Percentiles rank a stretch among this genome's conserved stretches.
Conservation (phyloP, 1,140 invertebrate species). For the Hylaeus volcanicus region DNA sequence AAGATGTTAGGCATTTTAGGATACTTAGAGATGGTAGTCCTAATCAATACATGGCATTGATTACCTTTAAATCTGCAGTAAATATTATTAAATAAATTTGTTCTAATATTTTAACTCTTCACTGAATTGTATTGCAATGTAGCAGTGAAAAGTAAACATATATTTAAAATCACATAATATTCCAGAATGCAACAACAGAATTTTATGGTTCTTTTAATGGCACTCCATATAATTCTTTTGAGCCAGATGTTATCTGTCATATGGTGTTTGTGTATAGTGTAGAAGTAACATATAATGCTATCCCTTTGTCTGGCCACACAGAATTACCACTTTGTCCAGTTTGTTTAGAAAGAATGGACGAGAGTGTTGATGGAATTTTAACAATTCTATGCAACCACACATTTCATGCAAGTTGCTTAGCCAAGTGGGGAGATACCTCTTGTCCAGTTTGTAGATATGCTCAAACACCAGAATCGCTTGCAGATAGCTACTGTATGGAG, state of each 20-base stretch:
- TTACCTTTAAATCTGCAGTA: conserved; percentile 90
- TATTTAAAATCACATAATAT: background rate
- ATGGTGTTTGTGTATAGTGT: conserved; percentile 97
- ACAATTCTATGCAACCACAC: conserved; percentile 99
- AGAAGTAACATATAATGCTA: conserved; percentile 88
- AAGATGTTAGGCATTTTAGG: conserved; percentile 93
- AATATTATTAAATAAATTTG: conserved; percentile 28
- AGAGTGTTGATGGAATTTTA: conserved; percentile 97
- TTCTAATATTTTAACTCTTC: conserved; percentile 9
- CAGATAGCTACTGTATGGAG: conserved; percentile 91
- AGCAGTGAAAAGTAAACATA: background rate
- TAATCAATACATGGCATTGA: conserved; percentile 98
- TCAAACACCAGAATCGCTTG: conserved; percentile 95
- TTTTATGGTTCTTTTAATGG: conserved; percentile 98
- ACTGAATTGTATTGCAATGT: background rate
- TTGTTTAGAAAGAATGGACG: conserved; percentile 98
- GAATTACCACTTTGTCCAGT: conserved; percentile 99
- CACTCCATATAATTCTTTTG: conserved; percentile 94
- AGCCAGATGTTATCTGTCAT: conserved; percentile 93
- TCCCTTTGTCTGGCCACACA: conserved; percentile 90
- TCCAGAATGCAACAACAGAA: conserved; percentile 90
- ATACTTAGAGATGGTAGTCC: conserved; percentile 93
- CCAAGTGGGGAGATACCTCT: conserved; percentile 97
- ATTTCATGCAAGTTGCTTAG: conserved; percentile 96
- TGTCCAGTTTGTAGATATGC: conserved; percentile 90